These are phyloP conservation scores for Anarsia innoxiella DNA, from an alignment of 2,888 invertebrate genomes.

Conservation along the genomic window DNA sequence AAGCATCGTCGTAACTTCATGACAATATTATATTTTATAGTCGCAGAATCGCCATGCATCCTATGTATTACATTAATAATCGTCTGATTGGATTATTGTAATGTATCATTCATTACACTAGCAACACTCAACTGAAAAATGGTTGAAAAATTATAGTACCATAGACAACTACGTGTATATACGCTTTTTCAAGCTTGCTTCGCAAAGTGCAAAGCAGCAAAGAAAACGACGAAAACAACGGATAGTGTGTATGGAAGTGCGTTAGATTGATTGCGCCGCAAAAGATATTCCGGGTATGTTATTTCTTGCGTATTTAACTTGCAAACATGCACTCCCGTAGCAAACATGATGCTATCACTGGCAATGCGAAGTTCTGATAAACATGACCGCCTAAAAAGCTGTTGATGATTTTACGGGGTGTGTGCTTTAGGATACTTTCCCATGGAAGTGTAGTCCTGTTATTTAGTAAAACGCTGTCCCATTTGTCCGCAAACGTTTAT, in stretches of 20 bases:
- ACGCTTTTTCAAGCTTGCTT: constrained; percentile 71
- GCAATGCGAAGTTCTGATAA: too few relatives aligned
- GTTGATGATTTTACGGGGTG: constrained; percentile 40
- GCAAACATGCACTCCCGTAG: too few relatives aligned
- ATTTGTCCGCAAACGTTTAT: neutral
- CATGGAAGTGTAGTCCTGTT: constrained; percentile 15
- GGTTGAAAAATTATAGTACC: too few relatives aligned
- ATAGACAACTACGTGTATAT: constrained; percentile 38
- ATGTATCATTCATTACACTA: too few relatives aligned
- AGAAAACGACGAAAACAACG: constrained; percentile 70
- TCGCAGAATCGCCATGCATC: too few relatives aligned
- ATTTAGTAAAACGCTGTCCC: constrained; percentile 11
- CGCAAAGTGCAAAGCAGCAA: too few relatives aligned
- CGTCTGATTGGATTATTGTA: too few relatives aligned
- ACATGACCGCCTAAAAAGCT: constrained; percentile 24
- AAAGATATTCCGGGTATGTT: constrained; percentile 70
- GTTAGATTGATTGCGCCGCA: constrained; percentile 79
- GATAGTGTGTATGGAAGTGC: constrained; percentile 75
- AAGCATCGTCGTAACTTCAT: too few relatives aligned
- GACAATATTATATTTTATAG: too few relatives aligned
- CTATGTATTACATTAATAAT: too few relatives aligned
- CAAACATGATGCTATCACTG: too few relatives aligned
- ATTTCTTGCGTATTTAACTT: constrained; percentile 11
- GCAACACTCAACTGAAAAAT: too few relatives aligned
- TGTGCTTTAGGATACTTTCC: constrained; percentile 33